phyloP scores from a whole-genome alignment of 2,797 vertebrate genomes.

The Morelia viridis region DNA sequence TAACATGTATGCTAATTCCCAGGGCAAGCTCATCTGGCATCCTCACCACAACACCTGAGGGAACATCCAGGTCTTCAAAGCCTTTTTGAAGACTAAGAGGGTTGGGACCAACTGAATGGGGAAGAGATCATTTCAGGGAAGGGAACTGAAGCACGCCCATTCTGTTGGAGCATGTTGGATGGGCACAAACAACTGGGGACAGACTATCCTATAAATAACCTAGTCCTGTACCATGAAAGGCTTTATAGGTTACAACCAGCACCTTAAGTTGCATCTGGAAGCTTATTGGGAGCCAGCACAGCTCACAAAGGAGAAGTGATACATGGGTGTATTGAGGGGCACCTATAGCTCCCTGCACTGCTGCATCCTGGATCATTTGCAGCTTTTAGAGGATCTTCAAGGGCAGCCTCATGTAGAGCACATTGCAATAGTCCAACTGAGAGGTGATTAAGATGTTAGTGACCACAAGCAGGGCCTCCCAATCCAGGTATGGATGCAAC shows the following conservation, averaged over 20 bases:
- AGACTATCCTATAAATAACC: not conserved
- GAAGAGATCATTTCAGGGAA: not conserved
- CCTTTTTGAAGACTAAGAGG: not conserved
- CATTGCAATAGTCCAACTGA: not conserved
- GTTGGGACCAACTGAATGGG: not conserved
- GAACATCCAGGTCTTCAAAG: not conserved
- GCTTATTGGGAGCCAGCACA: not conserved
- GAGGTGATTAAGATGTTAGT: not conserved
- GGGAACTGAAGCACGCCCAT: not conserved
- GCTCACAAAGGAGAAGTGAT: not conserved
- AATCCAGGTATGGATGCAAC: not conserved
- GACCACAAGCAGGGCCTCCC: not conserved
- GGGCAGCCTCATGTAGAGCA: not conserved
- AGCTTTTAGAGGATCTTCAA: not conserved
- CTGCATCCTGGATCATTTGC: not conserved
- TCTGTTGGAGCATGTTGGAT: not conserved
- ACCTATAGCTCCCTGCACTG: not conserved
- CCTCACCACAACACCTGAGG: not conserved
- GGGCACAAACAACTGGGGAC: not conserved
- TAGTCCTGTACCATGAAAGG: not conserved
- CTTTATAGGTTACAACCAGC: not conserved
- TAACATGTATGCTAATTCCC: not conserved
- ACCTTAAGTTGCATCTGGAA: not conserved
- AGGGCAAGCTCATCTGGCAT: not conserved
- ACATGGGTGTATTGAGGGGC: not conserved